A percentile compares a stretch with the other conserved stretches of the same genome.
Evolutionary conservation across 2,797 vertebrate species (phyloP).

Genomic region (Pseudochaenichthys georgianus): DNA sequence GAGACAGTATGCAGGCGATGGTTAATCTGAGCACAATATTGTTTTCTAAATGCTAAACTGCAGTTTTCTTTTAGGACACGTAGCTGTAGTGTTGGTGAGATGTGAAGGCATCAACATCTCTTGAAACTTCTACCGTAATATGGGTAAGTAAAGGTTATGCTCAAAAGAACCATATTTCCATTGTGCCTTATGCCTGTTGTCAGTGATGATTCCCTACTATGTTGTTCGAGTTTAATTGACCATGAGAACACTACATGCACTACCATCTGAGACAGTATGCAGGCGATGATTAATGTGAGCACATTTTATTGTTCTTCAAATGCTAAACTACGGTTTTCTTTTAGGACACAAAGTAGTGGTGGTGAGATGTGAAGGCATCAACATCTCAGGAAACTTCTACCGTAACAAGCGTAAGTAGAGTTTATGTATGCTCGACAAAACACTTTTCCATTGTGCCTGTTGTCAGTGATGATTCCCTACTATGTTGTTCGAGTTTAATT

Average conservation of each 20-base stretch:
- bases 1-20: conserved; percentile 67
- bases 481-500: conserved; percentile 81
- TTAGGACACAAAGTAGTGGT: conserved; percentile 95
- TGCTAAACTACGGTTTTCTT: background rate
- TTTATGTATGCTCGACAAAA: conserved; percentile 10
- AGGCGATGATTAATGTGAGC: fast-evolving
- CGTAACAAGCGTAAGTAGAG: conserved; percentile 92
- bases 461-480: conserved; percentile 79
- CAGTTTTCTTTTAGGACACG: conserved; percentile 84
- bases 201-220: conserved; percentile 79
- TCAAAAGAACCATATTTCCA: too few species aligned
- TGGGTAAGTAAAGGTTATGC: conserved; percentile 84
- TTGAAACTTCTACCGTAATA: conserved; percentile 96
- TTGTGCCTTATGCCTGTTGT: conserved; percentile 45
- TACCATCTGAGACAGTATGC: conserved; percentile 86
- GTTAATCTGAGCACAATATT: fast-evolving
- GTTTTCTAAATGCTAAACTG: fast-evolving
- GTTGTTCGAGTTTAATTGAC: conserved; percentile 84
- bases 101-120: conserved; percentile 98
- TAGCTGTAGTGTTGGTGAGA: conserved; percentile 92
- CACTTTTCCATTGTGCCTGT: too few species aligned
- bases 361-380: conserved; percentile 96
- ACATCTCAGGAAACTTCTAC: conserved; percentile 97
- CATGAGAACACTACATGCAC: conserved; percentile 89
- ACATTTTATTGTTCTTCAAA: fast-evolving